A percentile compares a stretch with the other conserved stretches of the same genome.
Conservation (phyloP, 2,888 invertebrate genomes). For the Oxycera nigricornis region DNA sequence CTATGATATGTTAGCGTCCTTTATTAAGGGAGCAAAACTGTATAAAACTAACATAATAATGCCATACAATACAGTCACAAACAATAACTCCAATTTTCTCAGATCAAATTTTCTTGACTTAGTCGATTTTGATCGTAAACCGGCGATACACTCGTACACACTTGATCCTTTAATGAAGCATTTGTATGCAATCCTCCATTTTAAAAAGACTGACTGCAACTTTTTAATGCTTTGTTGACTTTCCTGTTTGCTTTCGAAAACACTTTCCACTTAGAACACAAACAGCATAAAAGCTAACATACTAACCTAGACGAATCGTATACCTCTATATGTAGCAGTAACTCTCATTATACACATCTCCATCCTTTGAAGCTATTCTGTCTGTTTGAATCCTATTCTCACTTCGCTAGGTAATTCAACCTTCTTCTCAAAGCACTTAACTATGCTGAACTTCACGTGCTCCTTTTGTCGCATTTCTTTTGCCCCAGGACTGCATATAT, state of each 20-base stretch:
- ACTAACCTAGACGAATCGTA: background rate
- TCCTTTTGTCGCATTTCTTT: background rate
- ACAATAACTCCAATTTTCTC: no score
- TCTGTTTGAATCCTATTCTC: background rate
- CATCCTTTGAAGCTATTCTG: background rate
- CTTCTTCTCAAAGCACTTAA: background rate
- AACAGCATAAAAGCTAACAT: background rate
- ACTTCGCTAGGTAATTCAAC: background rate
- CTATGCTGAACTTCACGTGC: background rate
- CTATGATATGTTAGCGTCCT: no score
- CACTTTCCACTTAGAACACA: background rate
- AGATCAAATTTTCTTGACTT: no score
- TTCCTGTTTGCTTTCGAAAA: background rate
- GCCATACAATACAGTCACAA: no score
- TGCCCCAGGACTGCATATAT: background rate
- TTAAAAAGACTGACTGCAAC: no score
- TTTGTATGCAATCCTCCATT: no score
- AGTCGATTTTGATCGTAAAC: no score
- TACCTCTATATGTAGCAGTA: slow-evolving; percentile 4
- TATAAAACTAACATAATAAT: no score
- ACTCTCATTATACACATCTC: slow-evolving; percentile 16
- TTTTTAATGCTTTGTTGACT: no score
- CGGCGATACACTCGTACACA: no score
- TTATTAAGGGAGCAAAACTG: no score
- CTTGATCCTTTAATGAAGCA: no score